Percentiles rank a stretch among this genome's conserved stretches.
These are phyloP conservation scores for Chrysotoxum bicinctum DNA, from an alignment of 2,888 invertebrate species.

Conservation along the genomic window DNA sequence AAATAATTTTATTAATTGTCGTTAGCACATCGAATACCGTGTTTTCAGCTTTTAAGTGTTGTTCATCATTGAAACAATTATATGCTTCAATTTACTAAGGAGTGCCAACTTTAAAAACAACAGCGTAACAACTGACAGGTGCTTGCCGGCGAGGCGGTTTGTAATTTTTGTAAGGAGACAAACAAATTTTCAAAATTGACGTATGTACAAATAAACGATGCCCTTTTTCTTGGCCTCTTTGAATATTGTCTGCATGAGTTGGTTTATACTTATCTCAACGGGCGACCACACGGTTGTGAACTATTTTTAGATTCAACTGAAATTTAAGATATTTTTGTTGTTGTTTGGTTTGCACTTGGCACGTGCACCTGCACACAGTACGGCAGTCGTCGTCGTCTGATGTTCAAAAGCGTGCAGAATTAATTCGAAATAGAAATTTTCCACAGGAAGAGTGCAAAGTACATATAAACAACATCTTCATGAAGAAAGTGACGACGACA, in stretches of 20 bases:
- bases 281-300: constrained; percentile 5
- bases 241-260: constrained; percentile 3
- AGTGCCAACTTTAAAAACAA: neutral
- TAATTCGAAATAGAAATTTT: constrained; percentile 43
- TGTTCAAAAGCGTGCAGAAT: constrained; percentile 43
- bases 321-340: constrained; percentile 6
- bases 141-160: constrained; percentile 8
- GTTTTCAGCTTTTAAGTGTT: constrained; percentile 3
- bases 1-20: constrained; percentile 41
- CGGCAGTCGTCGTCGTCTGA: neutral
- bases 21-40: constrained; percentile 18
- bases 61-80: constrained; percentile 14
- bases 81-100: neutral
- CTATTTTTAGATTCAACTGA: constrained; percentile 40
- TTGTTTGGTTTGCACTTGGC: constrained; percentile 22
- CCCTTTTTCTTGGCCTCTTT: constrained; percentile 22
- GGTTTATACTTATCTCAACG: neutral
- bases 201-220: neutral
- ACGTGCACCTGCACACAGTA: constrained; percentile 33
- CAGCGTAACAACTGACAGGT: constrained; percentile 7
- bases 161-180: neutral
- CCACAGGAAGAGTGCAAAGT: constrained; percentile 6
- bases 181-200: neutral
- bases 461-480: constrained; percentile 5
- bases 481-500: constrained; percentile 33